Evolutionary conservation across 2,113 vertebrate species (phyloP), one percentile per base, ranked within the genome.

Genomic region (Catharus bicknelli): DNA sequence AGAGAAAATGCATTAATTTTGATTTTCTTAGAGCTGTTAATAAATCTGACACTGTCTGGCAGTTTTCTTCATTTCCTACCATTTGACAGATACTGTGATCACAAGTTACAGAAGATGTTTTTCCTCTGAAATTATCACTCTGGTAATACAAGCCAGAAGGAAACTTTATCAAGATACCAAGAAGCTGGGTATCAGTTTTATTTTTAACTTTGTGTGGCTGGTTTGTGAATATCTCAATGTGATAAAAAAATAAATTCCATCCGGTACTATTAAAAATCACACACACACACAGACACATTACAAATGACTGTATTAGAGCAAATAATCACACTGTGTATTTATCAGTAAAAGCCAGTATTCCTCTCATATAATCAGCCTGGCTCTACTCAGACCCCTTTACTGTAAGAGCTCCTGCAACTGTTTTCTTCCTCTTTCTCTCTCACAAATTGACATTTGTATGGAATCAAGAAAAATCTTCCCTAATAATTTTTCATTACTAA

Each of bases 401-500:
- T 38, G 55, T 58, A 94, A 91, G 77, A 92, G 96, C 25, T 61
- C 82, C 59, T 42, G 48, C 48, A 95, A 96, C 58, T 94, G 85
- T 94, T 96, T 86, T 78, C 88, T 80, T 83, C 91, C 82, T 82
- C 55, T 95, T 89, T 93, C 80, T 89, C 34, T 82, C 79, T 69
- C 94, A 95, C 81, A 95, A 90, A 80, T 75, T 95, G 97, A 95
- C 89, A 94, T 96, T 96, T 97, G 95, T 97, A 96, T 67, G 80
- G 81, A 97, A 97, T 97, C 95, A 96, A 95, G 80, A 93, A 93
- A 94, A 91, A 96, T 97, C 93, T 95, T 96, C 95, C 94, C 94
- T 97, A 93, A 84, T 97, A 97, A 96, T 98, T 97, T 98, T 97
- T 97, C 97, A 96, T 97, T 97, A 96, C 96, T 97, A 97, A 98